Conservation (phyloP, 2,797 vertebrate genomes). For the Periparus ater region DNA sequence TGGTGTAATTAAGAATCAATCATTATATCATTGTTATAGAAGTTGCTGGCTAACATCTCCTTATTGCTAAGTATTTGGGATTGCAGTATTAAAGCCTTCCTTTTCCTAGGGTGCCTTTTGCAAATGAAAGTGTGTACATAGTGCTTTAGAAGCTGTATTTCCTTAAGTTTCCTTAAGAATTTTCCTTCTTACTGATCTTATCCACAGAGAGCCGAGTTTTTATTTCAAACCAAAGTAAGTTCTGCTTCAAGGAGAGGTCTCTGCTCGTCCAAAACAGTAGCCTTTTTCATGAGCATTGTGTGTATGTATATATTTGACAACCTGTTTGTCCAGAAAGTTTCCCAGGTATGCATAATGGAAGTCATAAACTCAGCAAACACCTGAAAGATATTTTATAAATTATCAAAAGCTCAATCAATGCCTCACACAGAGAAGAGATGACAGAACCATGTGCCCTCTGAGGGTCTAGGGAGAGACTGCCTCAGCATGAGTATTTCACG, state of each 20-base stretch:
- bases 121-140: not conserved
- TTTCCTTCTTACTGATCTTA: not conserved
- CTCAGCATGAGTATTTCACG: not conserved
- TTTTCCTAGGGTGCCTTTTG: not conserved
- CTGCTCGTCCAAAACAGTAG: not conserved
- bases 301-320: not conserved
- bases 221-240: not conserved
- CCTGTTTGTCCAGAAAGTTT: not conserved
- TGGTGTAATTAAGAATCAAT: not conserved
- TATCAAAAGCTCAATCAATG: not conserved
- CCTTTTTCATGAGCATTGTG: not conserved
- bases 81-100: not conserved
- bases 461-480: not conserved
- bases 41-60: not conserved
- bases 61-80: not conserved
- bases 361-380: not conserved
- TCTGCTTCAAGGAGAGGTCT: not conserved
- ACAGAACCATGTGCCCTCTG: not conserved
- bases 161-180: too few species aligned
- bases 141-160: not conserved
- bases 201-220: not conserved
- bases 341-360: not conserved
- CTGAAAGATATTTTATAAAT: not conserved
- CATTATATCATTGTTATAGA: not conserved
- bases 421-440: not conserved